These are phyloP conservation scores for Labrus mixtus DNA, from an alignment of 2,113 vertebrate genomes.

Conservation along the genomic window DNA sequence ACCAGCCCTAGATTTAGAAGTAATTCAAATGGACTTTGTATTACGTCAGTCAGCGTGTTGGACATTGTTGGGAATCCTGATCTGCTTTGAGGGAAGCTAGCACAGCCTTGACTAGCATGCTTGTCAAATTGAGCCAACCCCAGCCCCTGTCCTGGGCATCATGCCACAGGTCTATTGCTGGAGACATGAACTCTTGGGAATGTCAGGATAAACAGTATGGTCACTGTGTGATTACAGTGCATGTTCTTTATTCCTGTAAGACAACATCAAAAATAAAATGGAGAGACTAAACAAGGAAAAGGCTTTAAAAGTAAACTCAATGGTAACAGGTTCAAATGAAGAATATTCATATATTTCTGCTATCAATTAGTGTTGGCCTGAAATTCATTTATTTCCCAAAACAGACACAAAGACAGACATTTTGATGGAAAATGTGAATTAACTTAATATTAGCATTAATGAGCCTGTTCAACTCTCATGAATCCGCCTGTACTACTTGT, in stretches of 20 bases:
- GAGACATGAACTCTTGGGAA: conserved; percentile 80
- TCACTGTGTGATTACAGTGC: conserved; percentile 62
- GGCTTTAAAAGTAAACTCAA: not conserved
- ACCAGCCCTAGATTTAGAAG: conserved; percentile 65
- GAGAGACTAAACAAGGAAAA: conserved; percentile 8
- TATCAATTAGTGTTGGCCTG: not conserved
- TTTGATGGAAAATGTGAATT: too few relatives aligned
- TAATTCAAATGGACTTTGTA: conserved; percentile 66
- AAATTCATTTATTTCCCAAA: not conserved
- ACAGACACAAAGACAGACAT: not conserved
- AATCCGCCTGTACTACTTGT: too few relatives aligned
- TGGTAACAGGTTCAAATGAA: not conserved
- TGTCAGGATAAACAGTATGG: conserved; percentile 76
- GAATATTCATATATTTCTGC: conserved; percentile 5
- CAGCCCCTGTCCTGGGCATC: conserved; percentile 74
- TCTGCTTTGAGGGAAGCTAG: conserved; percentile 65
- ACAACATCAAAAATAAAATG: conserved; percentile 28
- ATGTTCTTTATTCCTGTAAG: conserved; percentile 51
- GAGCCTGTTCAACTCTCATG: too few relatives aligned
- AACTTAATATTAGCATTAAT: too few relatives aligned
- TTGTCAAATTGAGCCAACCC: conserved; percentile 71
- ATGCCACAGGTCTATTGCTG: conserved; percentile 81
- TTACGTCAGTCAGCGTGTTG: conserved; percentile 65
- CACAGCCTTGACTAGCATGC: conserved; percentile 71
- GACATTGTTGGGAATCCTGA: conserved; percentile 70